Evolutionary conservation across 1,140 invertebrate species (phyloP), one percentile per base, ranked within the genome.

Genomic region (Drosophila jambulina): DNA sequence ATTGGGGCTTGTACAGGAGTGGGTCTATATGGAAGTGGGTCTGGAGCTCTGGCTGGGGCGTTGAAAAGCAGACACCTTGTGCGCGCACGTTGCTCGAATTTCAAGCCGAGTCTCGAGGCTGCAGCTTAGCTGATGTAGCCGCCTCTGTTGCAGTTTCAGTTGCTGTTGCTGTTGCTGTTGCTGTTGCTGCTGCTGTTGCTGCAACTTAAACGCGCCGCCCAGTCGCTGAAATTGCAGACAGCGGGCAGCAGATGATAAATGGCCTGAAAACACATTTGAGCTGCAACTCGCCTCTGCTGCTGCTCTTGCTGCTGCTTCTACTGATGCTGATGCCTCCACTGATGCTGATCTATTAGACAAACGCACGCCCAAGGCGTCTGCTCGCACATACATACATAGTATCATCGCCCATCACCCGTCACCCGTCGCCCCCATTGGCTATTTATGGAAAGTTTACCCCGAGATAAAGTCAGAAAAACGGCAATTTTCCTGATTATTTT

Each of bases 261-360:
- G 85, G 80, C 80, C 77, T 68, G 78, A 71, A 80, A 87, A 78
- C 83, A 87, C 83, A 87, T 87, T 87, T 88, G 84, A 88, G 83
- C 69, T 77, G 78, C 79, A 49, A 17, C 46, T 70, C 21, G 42
- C 42, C 74, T 75, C 48, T 57, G 70, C 64, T 42, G 53, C 34
- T 57, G 42, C 46, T 56, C 64, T 60, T 34, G 59, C 38, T 57
- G 57, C 32, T 61, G 65, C 21, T 19, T 17, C 21, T 36, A 54
- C 19, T 54, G 51, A 51, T 29, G 48, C 48, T 63, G 74, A 48
- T 56, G 58, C 48, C 48, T 27, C 21, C 63, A 61, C 82, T 86
- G 83, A 77, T 87, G 83, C 83, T 86, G 83, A 86, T 86, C 83
- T 86, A 86, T 87, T 87, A 87, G 83, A 88, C 83, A 88, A 88